Percentiles rank a stretch among this genome's conserved stretches.
These are phyloP conservation scores for Phyllostomus discolor DNA, from an alignment of 2,113 vertebrate genomes.

Conservation along the genomic window DNA sequence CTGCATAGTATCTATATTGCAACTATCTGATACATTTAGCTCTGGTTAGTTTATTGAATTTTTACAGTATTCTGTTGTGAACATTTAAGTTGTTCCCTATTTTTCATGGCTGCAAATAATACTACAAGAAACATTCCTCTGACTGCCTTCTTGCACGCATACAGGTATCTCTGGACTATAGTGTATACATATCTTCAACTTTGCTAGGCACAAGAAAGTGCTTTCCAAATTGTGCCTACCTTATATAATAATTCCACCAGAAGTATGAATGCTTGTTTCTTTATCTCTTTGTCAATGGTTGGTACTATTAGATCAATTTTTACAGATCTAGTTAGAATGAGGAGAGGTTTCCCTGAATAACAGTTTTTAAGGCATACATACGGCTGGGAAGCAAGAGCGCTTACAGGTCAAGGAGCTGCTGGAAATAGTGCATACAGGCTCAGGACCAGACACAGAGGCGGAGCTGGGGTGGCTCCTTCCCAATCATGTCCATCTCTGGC, in stretches of 20 bases:
- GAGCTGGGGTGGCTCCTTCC: not conserved
- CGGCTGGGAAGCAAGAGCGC: not conserved
- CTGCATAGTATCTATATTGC: too few relatives aligned
- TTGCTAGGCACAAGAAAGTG: not conserved
- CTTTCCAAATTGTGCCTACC: not conserved
- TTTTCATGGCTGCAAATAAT: not conserved
- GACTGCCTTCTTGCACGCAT: not conserved
- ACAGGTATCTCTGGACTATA: too few relatives aligned
- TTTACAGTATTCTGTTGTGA: not conserved
- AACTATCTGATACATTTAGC: not conserved
- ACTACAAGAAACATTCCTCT: not conserved
- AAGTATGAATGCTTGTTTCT: accelerated
- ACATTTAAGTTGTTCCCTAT: not conserved
- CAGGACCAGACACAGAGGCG: not conserved
- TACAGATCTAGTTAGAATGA: not conserved
- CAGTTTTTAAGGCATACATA: accelerated
- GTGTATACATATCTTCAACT: not conserved
- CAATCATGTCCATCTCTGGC: not conserved
- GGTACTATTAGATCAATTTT: not conserved
- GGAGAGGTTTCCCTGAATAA: not conserved
- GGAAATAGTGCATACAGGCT: accelerated
- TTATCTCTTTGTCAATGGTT: too few relatives aligned
- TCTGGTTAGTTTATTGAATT: not conserved
- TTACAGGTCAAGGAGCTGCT: not conserved
- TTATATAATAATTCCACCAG: too few relatives aligned